phyloP scores from a whole-genome alignment of 2,888 invertebrate genomes.

The Iphiclides podalirius region DNA sequence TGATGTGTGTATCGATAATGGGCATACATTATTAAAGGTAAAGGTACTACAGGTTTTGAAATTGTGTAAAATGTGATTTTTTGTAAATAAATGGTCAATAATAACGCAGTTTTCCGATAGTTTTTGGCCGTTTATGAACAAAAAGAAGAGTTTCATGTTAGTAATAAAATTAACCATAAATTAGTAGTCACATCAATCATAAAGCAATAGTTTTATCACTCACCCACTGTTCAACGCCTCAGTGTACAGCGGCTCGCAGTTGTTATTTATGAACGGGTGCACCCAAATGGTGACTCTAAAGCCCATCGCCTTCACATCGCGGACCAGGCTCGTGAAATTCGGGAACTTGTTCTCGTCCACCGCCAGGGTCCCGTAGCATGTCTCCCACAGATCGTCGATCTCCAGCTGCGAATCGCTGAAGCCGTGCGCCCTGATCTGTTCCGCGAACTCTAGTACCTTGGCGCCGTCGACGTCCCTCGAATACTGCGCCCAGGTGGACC shows the following conservation, averaged over 20 bases:
- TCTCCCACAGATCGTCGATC: conserved; percentile 94
- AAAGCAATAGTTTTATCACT: no score
- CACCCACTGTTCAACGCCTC: conserved; percentile 79
- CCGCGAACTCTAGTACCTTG: conserved; percentile 82
- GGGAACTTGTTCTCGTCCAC: conserved; percentile 87
- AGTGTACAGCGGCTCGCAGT: conserved; percentile 82
- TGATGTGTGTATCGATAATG: no score
- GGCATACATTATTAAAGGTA: no score
- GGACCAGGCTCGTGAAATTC: conserved; percentile 81
- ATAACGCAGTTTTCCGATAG: no score
- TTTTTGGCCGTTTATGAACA: no score
- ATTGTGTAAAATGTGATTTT: no score
- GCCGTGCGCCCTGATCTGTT: conserved; percentile 81
- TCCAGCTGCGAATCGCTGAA: conserved; percentile 88
- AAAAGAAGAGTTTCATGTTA: no score
- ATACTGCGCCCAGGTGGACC: conserved; percentile 93
- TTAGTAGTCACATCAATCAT: no score
- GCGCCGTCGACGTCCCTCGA: conserved; percentile 81
- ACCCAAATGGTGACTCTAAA: conserved; percentile 91
- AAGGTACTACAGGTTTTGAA: no score
- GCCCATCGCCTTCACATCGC: conserved; percentile 81
- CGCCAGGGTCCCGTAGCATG: conserved; percentile 88
- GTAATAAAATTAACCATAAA: no score
- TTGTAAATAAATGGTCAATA: no score
- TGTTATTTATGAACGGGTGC: conserved; percentile 91